phyloP scores from a whole-genome alignment of 2,797 vertebrate species.

The Rhinogobio ventralis region DNA sequence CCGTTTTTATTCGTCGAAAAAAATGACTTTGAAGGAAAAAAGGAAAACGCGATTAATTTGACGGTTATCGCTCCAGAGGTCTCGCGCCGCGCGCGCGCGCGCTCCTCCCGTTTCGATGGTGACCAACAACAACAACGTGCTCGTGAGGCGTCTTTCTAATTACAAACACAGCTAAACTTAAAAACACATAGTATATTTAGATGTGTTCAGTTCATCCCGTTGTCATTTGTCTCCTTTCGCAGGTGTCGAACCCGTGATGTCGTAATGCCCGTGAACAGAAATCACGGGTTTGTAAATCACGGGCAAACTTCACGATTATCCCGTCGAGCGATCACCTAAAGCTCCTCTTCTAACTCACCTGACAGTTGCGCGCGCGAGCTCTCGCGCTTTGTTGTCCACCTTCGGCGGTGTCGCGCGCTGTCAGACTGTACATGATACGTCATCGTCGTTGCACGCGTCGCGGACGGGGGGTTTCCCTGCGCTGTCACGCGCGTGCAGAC shows the following conservation, averaged over 20 bases:
- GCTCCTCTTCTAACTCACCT: conserved; percentile 46
- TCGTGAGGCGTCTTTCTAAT: conserved; percentile 17
- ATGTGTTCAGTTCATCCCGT: neutral
- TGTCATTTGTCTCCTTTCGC: conserved; percentile 44
- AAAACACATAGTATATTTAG: neutral
- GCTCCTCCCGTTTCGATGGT: conserved; percentile 55
- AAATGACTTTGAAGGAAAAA: conserved; percentile 44
- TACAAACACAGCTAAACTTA: neutral
- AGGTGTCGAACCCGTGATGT: conserved; percentile 35
- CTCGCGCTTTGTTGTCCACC: conserved; percentile 65
- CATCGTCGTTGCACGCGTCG: conserved; percentile 62
- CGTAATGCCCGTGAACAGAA: too few relatives aligned
- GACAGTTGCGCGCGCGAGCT: neutral
- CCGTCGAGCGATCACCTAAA: neutral
- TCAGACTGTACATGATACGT: conserved; percentile 71
- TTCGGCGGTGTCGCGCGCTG: conserved; percentile 33
- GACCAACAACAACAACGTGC: conserved; percentile 25
- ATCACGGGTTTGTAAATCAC: neutral
- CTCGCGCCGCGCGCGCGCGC: conserved; percentile 63
- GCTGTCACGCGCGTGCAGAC: conserved; percentile 60
- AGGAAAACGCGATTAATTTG: neutral
- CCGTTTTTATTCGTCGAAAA: neutral
- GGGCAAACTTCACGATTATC: neutral
- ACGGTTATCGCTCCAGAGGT: conserved; percentile 56
- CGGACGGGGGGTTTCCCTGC: conserved; percentile 74